Conservation (phyloP, 53 echinoderm and acorn worm species). For the Temnopleurus reevesii region DNA sequence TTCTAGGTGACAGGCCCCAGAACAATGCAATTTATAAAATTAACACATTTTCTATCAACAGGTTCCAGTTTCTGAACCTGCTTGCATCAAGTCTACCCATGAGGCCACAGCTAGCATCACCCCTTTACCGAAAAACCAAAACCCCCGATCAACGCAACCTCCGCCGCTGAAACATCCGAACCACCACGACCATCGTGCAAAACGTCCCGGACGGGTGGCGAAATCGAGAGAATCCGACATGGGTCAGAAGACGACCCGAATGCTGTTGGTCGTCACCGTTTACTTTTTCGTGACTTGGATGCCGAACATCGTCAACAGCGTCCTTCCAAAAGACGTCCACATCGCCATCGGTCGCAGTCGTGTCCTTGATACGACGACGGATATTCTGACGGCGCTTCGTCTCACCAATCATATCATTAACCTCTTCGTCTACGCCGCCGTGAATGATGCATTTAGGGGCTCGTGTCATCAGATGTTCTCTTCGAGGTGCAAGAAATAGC, state of each 20-base stretch:
- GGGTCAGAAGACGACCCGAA: conserved; percentile 28
- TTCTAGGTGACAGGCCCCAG: too few species aligned
- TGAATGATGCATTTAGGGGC: background rate
- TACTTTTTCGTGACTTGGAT: conserved; percentile 32
- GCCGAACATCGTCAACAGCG: background rate
- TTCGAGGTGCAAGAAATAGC: background rate
- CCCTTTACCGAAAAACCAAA: background rate
- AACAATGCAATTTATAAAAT: too few species aligned
- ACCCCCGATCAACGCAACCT: background rate
- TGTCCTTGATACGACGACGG: background rate
- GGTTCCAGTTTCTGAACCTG: background rate
- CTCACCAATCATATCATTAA: conserved; percentile 35
- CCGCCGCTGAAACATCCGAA: background rate
- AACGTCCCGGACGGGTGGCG: background rate
- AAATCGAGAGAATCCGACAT: background rate
- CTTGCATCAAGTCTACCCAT: background rate
- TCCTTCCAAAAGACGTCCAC: background rate
- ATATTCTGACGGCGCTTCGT: background rate
- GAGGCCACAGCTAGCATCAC: background rate
- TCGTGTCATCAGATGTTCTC: background rate
- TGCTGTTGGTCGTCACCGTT: conserved; percentile 26
- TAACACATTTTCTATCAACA: background rate
- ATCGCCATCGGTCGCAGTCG: background rate
- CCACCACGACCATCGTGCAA: background rate
- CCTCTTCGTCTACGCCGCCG: background rate